Evolutionary conservation across 2,113 vertebrate genomes (phyloP).

Genomic region (Synodontis membranacea): DNA sequence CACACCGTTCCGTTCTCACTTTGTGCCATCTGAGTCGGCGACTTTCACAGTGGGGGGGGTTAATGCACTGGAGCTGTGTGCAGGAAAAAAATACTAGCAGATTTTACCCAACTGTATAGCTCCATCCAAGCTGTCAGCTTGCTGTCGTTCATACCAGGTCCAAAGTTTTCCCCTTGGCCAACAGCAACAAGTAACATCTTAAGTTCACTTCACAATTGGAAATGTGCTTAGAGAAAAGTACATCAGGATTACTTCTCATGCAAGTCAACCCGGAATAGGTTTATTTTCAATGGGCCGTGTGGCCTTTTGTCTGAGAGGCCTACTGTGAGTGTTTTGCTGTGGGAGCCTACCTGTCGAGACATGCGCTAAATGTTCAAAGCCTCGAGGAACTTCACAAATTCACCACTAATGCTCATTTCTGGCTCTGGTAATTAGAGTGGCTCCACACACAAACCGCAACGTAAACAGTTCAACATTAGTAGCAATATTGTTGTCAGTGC

Average conservation of each 20-base stretch:
- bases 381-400: conserved; percentile 47
- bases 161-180: conserved; percentile 40
- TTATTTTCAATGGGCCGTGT: conserved; percentile 45
- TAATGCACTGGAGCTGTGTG: conserved; percentile 34
- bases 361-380: conserved; percentile 45
- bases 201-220: conserved; percentile 47
- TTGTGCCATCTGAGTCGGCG: conserved; percentile 24
- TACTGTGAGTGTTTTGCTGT: conserved; percentile 29
- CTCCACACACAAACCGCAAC: conserved; percentile 49
- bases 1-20: conserved; percentile 34
- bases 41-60: conserved; percentile 12
- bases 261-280: conserved; percentile 27
- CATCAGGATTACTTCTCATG: conserved; percentile 36
- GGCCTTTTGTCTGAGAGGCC: conserved; percentile 42
- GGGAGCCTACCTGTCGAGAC: conserved; percentile 52
- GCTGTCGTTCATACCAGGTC: conserved; percentile 42
- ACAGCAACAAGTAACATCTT: conserved; percentile 55
- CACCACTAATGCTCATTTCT: conserved; percentile 42
- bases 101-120: conserved; percentile 47
- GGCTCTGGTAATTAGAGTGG: conserved; percentile 43
- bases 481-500: conserved; percentile 30
- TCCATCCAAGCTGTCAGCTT: conserved; percentile 40
- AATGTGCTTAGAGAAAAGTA: conserved; percentile 44
- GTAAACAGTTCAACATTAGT: conserved; percentile 44
- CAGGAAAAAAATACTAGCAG: conserved; percentile 42